phyloP scores from a whole-genome alignment of 2,797 vertebrate genomes.

The Astyanax mexicanus region DNA sequence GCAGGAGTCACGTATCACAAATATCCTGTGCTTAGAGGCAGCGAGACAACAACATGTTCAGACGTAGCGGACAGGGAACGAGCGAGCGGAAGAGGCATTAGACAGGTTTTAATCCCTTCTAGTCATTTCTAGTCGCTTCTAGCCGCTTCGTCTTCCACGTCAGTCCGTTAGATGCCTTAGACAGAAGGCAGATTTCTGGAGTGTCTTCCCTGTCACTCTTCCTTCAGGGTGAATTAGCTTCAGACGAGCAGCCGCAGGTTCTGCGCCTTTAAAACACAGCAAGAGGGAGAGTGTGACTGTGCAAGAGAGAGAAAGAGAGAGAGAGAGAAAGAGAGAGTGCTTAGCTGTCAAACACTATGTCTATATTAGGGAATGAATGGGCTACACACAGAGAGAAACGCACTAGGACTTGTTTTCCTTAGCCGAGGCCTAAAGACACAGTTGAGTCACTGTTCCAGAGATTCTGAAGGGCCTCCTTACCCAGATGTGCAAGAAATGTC shows the following conservation, averaged over 20 bases:
- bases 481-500: constrained; percentile 36
- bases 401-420: constrained; percentile 54
- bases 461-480: constrained; percentile 47
- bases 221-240: not conserved
- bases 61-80: not conserved
- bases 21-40: not conserved
- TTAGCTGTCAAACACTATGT: constrained; percentile 57
- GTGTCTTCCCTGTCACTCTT: not conserved
- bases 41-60: not conserved
- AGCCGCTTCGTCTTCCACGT: not conserved
- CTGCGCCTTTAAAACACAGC: constrained; percentile 15
- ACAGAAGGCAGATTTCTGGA: not conserved
- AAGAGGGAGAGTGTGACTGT: not conserved
- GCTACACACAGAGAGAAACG: constrained; percentile 50
- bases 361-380: constrained; percentile 73
- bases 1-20: not conserved
- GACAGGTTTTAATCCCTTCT: not conserved
- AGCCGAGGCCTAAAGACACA: constrained; percentile 56
- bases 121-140: no score
- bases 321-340: not conserved
- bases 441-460: constrained; percentile 47
- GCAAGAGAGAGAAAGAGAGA: not conserved
- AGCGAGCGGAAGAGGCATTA: not conserved
- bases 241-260: not conserved
- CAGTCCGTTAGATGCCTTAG: not conserved